Evolutionary conservation across 1,140 invertebrate species (phyloP).

Genomic region (Plectus sambesii): DNA sequence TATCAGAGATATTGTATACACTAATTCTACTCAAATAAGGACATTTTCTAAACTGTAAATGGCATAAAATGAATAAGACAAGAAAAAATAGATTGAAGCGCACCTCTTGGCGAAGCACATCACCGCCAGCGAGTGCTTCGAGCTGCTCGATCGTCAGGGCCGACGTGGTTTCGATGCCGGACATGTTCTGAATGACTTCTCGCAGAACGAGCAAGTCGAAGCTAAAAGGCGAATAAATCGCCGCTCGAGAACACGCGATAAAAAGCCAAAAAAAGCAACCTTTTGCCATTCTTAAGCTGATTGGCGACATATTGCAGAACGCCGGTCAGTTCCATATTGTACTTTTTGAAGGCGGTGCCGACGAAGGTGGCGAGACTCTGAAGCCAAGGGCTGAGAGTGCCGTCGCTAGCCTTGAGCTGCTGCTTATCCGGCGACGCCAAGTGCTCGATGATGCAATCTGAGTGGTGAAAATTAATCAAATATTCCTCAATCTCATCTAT

Average conservation of each 20-base stretch:
- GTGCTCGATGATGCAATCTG: constrained; percentile 79
- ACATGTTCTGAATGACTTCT: constrained; percentile 98
- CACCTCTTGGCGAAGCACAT: constrained; percentile 81
- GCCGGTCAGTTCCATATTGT: constrained; percentile 85
- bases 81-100: constrained; percentile 9
- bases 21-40: too few species aligned
- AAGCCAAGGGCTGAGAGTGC: constrained; percentile 85
- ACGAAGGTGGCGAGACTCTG: constrained; percentile 85
- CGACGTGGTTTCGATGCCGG: constrained; percentile 88
- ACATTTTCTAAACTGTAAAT: too few species aligned
- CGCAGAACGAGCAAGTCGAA: constrained; percentile 69
- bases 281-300: constrained; percentile 87
- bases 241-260: constrained; percentile 9
- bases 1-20: too few species aligned
- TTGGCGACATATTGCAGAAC: constrained; percentile 92
- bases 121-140: constrained; percentile 88
- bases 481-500: background rate
- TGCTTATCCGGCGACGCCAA: constrained; percentile 60
- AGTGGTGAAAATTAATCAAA: constrained; percentile 20
- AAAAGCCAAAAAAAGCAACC: constrained; percentile 51
- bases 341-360: constrained; percentile 90
- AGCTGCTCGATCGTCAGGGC: constrained; percentile 81
- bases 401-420: constrained; percentile 73
- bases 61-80: background rate
- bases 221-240: constrained; percentile 16